Base-by-base conservation (phyloP, 2,113 vertebrate species). In the Pardalotus punctatus region DNA sequence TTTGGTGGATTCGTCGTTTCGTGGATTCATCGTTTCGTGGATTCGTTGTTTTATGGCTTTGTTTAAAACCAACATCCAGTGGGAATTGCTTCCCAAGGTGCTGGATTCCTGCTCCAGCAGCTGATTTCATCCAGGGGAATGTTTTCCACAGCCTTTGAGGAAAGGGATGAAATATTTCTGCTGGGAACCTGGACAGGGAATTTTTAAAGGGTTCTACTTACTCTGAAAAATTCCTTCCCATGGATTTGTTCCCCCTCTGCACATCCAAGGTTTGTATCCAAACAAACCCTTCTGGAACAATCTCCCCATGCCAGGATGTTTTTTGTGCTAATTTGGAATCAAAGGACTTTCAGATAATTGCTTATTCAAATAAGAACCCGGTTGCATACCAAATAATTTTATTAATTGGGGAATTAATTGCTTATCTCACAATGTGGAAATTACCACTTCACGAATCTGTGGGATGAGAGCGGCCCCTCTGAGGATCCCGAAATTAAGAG, bases 321-420 rank as follows among this genome's bases (percentile, higher is more conserved):
- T 31, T 77, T 47, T 45, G 27, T 60, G 31, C 31, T 81, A 17
- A 91, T 93, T 89, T 81, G 57, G 78, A 93, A 94, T 95, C 94
- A 94, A 93, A 97, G 66, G 42, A 57, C 31, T 69, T 93, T 6
- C 11, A 12, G n/a, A 16, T 64, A 93, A 90, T 93, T 94, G 61
- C 73, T 91, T 91, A 81, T 93, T 87, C 65, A 71, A 95, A 91
- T 81, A 53, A 64, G 90, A 43, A 64, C n/a, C 78, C 22, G 25
- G 43, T 60, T 91, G 84, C 85, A 79, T 81, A 67, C 43, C 14
- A 66, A 94, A 60, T 79, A 71, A 82, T 94, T 89, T 18, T 61
- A 85, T 87, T 95, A 95, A 81, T 87, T 74, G 87, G 84, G 83
- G 93, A 87, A 73, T 96, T 93, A 94, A 94, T 76, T 90, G 73